Evolutionary conservation across 1,140 invertebrate genomes (phyloP).

Genomic region (Sitobion miscanthi): DNA sequence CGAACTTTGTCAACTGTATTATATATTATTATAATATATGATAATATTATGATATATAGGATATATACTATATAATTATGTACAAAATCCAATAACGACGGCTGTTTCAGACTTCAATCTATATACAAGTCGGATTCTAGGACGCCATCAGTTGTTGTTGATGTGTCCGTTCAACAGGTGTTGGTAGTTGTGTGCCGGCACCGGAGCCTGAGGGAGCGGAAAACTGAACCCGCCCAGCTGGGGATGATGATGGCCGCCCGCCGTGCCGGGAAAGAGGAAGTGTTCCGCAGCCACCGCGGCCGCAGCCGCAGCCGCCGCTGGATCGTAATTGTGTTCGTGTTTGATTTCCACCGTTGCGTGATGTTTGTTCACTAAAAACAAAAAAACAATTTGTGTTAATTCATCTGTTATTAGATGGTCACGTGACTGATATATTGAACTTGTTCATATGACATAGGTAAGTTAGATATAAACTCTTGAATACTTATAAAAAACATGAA

Average conservation of each 20-base stretch:
- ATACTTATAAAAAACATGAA: background rate
- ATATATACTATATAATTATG: background rate
- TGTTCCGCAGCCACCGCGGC: conserved; percentile 20
- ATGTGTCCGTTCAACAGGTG: conserved; percentile 57
- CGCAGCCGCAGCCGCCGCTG: conserved; percentile 32
- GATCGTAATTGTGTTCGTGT: conserved; percentile 38
- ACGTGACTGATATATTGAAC: background rate
- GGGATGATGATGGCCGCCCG: conserved; percentile 45
- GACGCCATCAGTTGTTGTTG: conserved; percentile 55
- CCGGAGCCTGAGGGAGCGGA: conserved; percentile 40
- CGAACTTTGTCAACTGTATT: background rate
- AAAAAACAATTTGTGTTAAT: background rate
- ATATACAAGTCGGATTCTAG: background rate
- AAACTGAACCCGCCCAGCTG: conserved; percentile 25
- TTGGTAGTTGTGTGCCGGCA: conserved; percentile 53
- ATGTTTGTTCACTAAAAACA: conserved; percentile 41
- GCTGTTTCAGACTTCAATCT: background rate
- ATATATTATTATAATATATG: background rate
- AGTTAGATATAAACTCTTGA: background rate
- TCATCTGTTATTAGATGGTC: background rate
- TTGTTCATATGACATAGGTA: background rate
- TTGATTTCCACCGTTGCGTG: conserved; percentile 6
- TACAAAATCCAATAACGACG: background rate
- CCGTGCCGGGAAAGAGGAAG: conserved; percentile 14
- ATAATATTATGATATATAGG: background rate